These are phyloP conservation scores for Aythya baeri DNA, from an alignment of 2,113 vertebrate species.

Conservation along the genomic window DNA sequence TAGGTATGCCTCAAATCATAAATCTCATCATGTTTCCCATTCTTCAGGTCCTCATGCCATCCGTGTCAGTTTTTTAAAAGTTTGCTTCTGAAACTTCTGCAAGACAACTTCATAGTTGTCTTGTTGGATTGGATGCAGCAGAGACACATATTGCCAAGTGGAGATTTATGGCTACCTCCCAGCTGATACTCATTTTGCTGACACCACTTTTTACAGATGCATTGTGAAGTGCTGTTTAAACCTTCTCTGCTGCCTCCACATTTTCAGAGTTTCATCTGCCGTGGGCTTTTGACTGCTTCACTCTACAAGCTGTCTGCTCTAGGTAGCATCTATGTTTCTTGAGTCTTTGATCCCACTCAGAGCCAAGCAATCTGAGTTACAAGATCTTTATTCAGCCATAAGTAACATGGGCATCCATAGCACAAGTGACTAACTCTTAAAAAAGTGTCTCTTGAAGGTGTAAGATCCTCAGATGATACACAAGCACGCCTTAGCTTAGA, in stretches of 20 bases:
- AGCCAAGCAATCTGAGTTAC: neutral
- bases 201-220: neutral
- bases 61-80: neutral
- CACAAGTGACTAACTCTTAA: neutral
- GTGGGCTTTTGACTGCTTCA: neutral
- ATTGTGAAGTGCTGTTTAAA: conserved; percentile 22
- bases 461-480: neutral
- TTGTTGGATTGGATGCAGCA: neutral
- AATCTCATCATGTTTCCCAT: neutral
- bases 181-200: conserved; percentile 23
- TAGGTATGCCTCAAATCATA: neutral
- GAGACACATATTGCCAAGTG: neutral
- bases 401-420: neutral
- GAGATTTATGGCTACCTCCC: neutral
- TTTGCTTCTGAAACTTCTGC: neutral
- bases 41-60: neutral
- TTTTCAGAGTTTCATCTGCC: neutral
- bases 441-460: neutral
- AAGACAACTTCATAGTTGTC: neutral
- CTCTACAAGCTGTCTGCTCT: neutral
- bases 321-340: neutral
- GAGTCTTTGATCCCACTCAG: neutral
- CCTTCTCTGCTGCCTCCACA: neutral
- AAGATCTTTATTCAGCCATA: neutral
- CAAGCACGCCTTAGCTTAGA: neutral